Evolutionary conservation across 2,113 vertebrate species (phyloP).

Genomic region (Rana temporaria): DNA sequence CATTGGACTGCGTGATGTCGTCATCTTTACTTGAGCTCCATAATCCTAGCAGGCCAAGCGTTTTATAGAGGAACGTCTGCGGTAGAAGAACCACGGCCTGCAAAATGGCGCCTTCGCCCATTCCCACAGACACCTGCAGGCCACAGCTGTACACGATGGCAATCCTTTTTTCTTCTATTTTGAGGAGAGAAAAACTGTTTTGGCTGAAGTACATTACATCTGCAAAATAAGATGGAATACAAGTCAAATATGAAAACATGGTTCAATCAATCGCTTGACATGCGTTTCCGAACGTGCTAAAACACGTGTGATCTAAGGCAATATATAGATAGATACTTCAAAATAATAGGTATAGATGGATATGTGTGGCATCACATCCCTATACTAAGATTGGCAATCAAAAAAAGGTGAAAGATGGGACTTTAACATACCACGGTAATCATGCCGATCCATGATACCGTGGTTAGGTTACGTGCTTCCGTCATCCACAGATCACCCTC

Average conservation of each 20-base stretch:
- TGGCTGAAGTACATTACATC: constrained; percentile 53
- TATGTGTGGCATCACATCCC: no score
- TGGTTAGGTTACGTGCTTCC: no score
- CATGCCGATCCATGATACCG: no score
- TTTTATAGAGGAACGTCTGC: constrained; percentile 76
- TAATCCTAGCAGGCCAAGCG: constrained; percentile 77
- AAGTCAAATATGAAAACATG: background rate
- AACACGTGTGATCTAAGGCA: no score
- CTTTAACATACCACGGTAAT: no score
- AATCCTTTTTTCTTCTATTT: constrained; percentile 66
- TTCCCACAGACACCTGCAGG: constrained; percentile 72
- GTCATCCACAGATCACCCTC: no score
- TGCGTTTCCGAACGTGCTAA: no score
- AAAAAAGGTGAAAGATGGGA: no score
- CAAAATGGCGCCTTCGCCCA: constrained; percentile 63
- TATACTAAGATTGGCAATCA: no score
- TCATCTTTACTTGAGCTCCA: constrained; percentile 74
- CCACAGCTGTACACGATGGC: constrained; percentile 71
- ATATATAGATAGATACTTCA: no score
- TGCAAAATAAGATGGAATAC: constrained; percentile 7
- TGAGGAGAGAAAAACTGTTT: constrained; percentile 72
- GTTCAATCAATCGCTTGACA: background rate
- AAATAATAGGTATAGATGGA: no score
- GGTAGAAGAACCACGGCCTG: constrained; percentile 72
- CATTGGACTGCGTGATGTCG: constrained; percentile 78